Conservation (phyloP, 2,113 vertebrate species). For the Bubo scandiacus region DNA sequence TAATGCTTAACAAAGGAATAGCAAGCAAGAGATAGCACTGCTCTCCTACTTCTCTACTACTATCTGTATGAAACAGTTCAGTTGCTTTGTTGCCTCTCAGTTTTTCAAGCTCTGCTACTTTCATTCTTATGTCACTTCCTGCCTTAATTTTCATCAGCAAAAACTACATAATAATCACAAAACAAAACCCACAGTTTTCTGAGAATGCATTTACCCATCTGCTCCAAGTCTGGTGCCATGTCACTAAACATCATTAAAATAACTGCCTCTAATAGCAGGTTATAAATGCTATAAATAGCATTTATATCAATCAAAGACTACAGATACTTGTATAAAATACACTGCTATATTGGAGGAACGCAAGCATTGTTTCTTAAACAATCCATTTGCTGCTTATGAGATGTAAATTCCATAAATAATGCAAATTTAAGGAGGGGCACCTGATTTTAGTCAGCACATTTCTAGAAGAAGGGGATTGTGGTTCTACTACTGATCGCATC, state of each 20-base stretch:
- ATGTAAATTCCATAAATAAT: background rate
- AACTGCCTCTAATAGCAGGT: background rate
- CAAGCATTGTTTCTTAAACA: background rate
- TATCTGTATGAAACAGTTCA: background rate
- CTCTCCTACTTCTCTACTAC: background rate
- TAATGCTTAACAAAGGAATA: background rate
- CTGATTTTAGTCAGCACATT: background rate
- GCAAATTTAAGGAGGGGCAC: background rate
- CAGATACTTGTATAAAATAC: background rate
- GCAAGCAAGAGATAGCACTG: background rate
- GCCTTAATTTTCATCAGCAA: background rate
- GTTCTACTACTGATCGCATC: background rate
- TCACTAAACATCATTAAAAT: background rate
- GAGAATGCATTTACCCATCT: background rate
- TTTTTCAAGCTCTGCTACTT: background rate
- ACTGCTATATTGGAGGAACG: background rate
- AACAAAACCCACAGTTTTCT: background rate
- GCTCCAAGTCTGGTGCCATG: background rate
- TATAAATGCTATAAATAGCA: background rate
- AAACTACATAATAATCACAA: background rate
- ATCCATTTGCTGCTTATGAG: background rate
- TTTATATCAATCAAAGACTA: background rate
- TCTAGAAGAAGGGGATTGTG: background rate
- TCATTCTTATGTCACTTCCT: background rate
- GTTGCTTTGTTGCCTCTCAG: background rate